These are phyloP conservation scores for Anthoscopus minutus DNA, from an alignment of 2,113 vertebrate genomes.

Conservation along the genomic window DNA sequence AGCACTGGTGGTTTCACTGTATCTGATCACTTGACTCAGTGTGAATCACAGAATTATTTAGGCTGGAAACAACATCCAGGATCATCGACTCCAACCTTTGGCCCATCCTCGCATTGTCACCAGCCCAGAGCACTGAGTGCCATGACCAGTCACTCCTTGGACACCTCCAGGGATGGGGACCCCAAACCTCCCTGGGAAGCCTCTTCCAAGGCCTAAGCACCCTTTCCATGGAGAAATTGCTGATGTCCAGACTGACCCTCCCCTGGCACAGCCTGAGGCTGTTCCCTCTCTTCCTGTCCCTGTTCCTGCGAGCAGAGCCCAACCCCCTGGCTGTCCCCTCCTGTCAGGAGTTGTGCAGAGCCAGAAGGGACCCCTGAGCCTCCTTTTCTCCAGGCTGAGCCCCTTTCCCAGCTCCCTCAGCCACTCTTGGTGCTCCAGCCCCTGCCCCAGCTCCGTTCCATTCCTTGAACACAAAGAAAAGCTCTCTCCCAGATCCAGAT, in stretches of 20 bases:
- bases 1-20: neutral
- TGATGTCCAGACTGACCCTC: neutral
- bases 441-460: neutral
- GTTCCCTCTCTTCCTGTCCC: fast-evolving
- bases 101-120: fast-evolving
- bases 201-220: fast-evolving
- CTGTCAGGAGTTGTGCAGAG: neutral
- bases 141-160: fast-evolving
- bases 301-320: neutral
- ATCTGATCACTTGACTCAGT: neutral
- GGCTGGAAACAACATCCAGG: neutral
- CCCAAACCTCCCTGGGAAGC: neutral
- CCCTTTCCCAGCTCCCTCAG: neutral
- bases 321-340: fast-evolving
- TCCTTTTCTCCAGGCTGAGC: neutral
- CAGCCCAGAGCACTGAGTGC: neutral
- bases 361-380: neutral
- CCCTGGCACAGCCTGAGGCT: fast-evolving
- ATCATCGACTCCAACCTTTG: neutral
- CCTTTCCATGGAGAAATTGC: neutral
- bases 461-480: neutral
- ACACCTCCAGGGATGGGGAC: neutral
- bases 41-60: neutral
- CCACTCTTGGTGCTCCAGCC: fast-evolving
- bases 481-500: neutral